These are phyloP conservation scores for Sinosuthora webbiana DNA, from an alignment of 2,113 vertebrate genomes.

Conservation along the genomic window DNA sequence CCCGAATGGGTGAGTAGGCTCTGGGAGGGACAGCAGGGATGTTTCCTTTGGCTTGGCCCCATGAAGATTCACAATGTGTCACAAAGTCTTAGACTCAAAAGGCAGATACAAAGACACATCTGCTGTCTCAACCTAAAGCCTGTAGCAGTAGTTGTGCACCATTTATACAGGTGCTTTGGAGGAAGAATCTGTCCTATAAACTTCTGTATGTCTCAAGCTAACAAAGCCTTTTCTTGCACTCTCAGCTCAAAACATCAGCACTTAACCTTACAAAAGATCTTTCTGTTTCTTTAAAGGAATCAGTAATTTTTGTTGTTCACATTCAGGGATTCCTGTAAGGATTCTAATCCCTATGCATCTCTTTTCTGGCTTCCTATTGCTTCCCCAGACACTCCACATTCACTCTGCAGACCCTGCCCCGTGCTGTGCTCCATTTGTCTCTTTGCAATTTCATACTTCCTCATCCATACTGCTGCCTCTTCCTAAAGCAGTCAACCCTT, in stretches of 20 bases:
- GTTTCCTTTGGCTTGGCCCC: conserved; percentile 32
- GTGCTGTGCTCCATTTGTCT: neutral
- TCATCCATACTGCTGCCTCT: neutral
- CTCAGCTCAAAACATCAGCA: neutral
- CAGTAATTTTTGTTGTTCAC: neutral
- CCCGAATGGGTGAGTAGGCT: neutral
- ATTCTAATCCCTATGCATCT: neutral
- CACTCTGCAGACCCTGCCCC: neutral
- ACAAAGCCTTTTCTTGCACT: neutral
- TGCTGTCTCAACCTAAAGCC: neutral
- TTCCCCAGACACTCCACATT: neutral
- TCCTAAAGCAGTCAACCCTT: neutral
- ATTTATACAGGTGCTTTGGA: neutral
- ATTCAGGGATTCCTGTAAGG: neutral
- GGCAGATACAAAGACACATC: neutral
- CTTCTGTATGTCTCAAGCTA: neutral
- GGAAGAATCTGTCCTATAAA: neutral
- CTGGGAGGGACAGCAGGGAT: conserved; percentile 4
- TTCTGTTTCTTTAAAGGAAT: neutral
- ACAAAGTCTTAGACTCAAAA: conserved; percentile 24
- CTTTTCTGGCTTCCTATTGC: neutral
- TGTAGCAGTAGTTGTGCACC: neutral
- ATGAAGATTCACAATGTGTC: conserved; percentile 32
- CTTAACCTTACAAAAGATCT: neutral
- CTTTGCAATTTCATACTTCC: neutral